Conservation (phyloP, 2,797 vertebrate genomes). For the Scolopax bukidnonensis region DNA sequence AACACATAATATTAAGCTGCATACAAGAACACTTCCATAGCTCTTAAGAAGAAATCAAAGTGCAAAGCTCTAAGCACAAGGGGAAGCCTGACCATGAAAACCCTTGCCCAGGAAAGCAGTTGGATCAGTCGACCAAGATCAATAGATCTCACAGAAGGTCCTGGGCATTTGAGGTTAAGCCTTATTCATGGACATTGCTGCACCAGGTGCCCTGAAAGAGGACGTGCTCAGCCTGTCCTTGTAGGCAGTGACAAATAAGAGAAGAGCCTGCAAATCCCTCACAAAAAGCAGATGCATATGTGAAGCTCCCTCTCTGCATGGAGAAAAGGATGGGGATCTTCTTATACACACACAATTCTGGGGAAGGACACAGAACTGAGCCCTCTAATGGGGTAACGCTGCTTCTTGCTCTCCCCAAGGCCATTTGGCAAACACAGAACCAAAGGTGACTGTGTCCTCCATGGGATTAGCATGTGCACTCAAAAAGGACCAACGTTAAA, state of each 20-base stretch:
- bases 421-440: background rate
- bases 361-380: background rate
- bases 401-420: background rate
- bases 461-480: rapidly evolving
- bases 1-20: slow-evolving; percentile 1
- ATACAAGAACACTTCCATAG: background rate
- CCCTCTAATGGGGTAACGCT: background rate
- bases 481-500: background rate
- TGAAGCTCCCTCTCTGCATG: background rate
- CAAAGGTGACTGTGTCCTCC: background rate
- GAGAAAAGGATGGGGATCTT: background rate
- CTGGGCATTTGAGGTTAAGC: background rate
- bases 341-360: background rate
- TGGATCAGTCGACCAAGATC: background rate
- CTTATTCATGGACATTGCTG: background rate
- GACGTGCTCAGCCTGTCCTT: background rate
- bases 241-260: background rate
- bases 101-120: background rate
- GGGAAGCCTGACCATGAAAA: background rate
- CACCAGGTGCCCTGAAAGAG: background rate
- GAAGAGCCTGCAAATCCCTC: background rate
- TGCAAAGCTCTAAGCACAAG: background rate
- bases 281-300: background rate
- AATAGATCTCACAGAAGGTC: background rate
- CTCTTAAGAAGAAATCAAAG: background rate